These are phyloP conservation scores for Rhizoglyphus robini DNA, from an alignment of 1,140 invertebrate genomes.

Conservation along the genomic window DNA sequence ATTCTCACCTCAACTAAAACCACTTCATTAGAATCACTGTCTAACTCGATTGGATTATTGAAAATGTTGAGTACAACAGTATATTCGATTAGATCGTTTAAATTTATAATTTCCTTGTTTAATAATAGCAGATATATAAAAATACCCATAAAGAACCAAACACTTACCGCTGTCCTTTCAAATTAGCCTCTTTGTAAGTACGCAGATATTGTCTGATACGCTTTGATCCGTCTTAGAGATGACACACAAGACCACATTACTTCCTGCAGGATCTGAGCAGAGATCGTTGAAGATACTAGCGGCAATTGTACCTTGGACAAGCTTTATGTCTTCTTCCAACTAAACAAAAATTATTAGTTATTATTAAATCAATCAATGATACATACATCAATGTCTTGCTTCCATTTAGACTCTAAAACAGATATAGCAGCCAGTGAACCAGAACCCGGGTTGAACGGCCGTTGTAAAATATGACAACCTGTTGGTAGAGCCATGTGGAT, in stretches of 20 bases:
- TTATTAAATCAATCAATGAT: background rate
- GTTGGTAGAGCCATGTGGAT: constrained; percentile 87
- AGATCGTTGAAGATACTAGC: constrained; percentile 96
- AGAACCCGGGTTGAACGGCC: too few relatives aligned
- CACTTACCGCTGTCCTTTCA: constrained; percentile 18
- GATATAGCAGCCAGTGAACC: constrained; percentile 92
- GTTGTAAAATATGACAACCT: constrained; percentile 79
- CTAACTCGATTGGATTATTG: constrained; percentile 50
- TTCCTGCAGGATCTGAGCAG: constrained; percentile 89
- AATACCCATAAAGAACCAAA: background rate
- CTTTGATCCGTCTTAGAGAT: constrained; percentile 70
- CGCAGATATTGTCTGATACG: constrained; percentile 52
- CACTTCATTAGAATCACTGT: too few relatives aligned
- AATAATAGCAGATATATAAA: constrained; percentile 6
- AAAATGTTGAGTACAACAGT: constrained; percentile 53
- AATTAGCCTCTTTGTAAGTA: constrained; percentile 61
- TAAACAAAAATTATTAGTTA: constrained; percentile 28
- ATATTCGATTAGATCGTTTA: constrained; percentile 52
- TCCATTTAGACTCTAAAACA: constrained; percentile 83
- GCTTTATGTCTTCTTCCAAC: constrained; percentile 74
- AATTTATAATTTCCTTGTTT: constrained; percentile 44
- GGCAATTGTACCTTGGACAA: constrained; percentile 81
- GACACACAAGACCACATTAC: constrained; percentile 85
- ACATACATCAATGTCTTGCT: constrained; percentile 54
- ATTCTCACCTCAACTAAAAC: too few relatives aligned